Conservation (phyloP, 2,888 invertebrate genomes). For the Sycophila texana region DNA sequence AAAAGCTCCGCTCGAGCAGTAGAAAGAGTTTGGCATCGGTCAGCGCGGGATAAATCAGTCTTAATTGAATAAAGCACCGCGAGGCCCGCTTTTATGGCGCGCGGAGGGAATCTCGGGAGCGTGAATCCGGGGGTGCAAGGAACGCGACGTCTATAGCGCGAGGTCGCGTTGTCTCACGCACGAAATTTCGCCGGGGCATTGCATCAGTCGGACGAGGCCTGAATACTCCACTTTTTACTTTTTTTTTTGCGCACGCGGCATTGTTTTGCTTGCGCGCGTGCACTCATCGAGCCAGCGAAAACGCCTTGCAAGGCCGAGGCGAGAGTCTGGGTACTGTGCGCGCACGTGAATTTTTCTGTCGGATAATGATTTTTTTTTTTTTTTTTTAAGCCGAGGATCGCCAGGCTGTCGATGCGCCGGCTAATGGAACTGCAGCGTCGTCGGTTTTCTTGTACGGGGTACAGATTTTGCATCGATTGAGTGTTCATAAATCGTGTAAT, state of each 20-base stretch:
- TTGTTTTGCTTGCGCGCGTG: background rate
- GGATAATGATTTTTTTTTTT: constrained; percentile 19
- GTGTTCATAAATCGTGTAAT: no score
- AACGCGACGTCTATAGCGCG: background rate
- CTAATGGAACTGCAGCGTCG: background rate
- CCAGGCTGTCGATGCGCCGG: background rate
- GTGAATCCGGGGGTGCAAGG: background rate
- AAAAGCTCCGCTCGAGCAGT: no score
- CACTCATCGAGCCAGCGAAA: background rate
- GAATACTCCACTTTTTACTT: constrained; percentile 15
- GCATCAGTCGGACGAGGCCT: constrained; percentile 42
- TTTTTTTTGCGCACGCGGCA: constrained; percentile 12
- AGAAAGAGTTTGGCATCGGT: no score
- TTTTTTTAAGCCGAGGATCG: background rate
- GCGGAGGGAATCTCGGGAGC: background rate
- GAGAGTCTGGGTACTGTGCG: background rate
- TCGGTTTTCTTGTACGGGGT: no score
- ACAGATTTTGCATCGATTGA: no score
- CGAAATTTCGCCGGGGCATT: constrained; percentile 43
- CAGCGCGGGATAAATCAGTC: no score
- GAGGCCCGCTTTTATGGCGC: background rate
- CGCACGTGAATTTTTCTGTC: background rate
- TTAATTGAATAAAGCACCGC: no score
- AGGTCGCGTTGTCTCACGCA: background rate
- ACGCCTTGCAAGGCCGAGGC: constrained; percentile 15